Conservation (phyloP, 1,140 invertebrate genomes). For the Kradibia gibbosae region DNA sequence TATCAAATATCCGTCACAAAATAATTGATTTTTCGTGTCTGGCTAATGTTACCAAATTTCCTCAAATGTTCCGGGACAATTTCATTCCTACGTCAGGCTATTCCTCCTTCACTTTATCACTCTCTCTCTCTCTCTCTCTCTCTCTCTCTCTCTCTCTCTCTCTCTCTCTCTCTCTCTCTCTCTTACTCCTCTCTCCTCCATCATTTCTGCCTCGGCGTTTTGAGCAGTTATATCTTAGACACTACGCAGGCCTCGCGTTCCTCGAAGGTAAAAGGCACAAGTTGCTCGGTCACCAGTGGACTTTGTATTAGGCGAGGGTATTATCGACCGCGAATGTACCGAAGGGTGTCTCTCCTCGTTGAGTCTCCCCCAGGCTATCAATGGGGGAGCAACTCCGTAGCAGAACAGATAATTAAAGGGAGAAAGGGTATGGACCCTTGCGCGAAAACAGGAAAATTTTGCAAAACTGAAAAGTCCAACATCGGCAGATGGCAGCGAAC, state of each 20-base stretch:
- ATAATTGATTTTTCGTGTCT: too few relatives aligned
- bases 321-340: neutral
- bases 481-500: neutral
- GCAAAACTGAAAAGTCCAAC: neutral
- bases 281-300: neutral
- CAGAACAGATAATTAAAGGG: constrained; percentile 5
- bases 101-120: too few relatives aligned
- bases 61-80: too few relatives aligned
- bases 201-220: too few relatives aligned
- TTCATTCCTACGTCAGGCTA: too few relatives aligned
- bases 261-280: neutral
- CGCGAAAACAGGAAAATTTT: neutral
- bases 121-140: too few relatives aligned
- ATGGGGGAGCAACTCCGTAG: neutral
- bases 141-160: too few relatives aligned
- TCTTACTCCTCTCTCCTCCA: neutral
- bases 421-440: neutral
- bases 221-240: too few relatives aligned
- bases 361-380: neutral
- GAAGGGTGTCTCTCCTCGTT: neutral
- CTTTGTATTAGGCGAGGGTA: neutral
- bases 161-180: neutral
- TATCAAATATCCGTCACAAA: too few relatives aligned
- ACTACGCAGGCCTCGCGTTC: neutral
- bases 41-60: too few relatives aligned